phyloP scores from a whole-genome alignment of 2,888 invertebrate species.

The Harmothoe impar region DNA sequence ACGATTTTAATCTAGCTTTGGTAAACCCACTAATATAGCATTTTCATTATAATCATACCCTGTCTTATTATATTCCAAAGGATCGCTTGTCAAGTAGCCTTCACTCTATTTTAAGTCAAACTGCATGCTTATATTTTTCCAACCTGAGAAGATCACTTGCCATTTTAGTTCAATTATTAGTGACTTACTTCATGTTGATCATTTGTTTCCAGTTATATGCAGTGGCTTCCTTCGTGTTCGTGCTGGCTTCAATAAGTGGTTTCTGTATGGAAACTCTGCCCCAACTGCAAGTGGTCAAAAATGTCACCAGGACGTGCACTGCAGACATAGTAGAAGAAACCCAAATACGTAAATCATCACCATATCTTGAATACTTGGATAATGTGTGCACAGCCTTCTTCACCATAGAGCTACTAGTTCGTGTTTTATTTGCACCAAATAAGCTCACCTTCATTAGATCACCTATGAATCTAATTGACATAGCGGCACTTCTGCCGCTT shows the following conservation, averaged over 20 bases:
- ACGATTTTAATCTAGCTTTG: neutral
- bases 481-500: slow-evolving; percentile 81
- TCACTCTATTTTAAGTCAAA: slow-evolving; percentile 11
- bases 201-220: slow-evolving; percentile 78
- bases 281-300: slow-evolving; percentile 71
- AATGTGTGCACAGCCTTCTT: slow-evolving; percentile 81
- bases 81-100: slow-evolving; percentile 2
- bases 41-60: slow-evolving; percentile 42
- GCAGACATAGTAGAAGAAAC: neutral
- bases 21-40: slow-evolving; percentile 7
- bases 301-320: slow-evolving; percentile 67
- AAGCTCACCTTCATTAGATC: slow-evolving; percentile 78
- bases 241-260: slow-evolving; percentile 80
- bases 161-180: slow-evolving; percentile 25
- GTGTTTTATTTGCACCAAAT: slow-evolving; percentile 79
- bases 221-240: slow-evolving; percentile 80
- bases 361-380: slow-evolving; percentile 78
- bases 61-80: neutral
- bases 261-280: slow-evolving; percentile 82
- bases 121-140: slow-evolving; percentile 2
- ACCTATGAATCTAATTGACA: slow-evolving; percentile 81
- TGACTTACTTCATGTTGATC: slow-evolving; percentile 33
- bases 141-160: neutral
- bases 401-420: slow-evolving; percentile 79
- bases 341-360: slow-evolving; percentile 51